Conservation (phyloP, 1,140 invertebrate genomes). For the Cryptotermes secundus region DNA sequence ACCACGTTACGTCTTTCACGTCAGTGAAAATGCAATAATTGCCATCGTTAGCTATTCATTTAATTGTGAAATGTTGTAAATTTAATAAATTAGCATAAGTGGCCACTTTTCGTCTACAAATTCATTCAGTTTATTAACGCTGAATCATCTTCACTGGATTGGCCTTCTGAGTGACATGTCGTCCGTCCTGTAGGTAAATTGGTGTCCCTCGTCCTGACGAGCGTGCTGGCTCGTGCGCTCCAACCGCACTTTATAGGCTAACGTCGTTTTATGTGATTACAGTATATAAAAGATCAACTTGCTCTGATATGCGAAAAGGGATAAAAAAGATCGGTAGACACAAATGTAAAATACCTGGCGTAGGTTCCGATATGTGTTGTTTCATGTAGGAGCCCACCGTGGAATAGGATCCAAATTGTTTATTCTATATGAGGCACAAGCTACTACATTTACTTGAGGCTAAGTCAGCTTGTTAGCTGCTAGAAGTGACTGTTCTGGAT, state of each 20-base stretch:
- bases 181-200: background rate
- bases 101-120: background rate
- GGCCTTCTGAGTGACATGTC: background rate
- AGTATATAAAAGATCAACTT: background rate
- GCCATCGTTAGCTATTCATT: no score
- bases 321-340: background rate
- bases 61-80: background rate
- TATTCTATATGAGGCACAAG: background rate
- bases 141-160: background rate
- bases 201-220: background rate
- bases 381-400: background rate
- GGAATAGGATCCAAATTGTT: background rate
- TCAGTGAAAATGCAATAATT: no score
- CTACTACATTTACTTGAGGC: no score
- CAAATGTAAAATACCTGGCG: slow-evolving; percentile 8
- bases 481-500: no score
- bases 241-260: background rate
- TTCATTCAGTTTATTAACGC: background rate
- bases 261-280: background rate
- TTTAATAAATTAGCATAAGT: background rate
- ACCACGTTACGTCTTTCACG: no score
- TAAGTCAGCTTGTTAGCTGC: no score
- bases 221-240: background rate
- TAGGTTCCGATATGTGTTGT: background rate
- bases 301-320: background rate